Conservation (phyloP, 2,888 invertebrate species). For the Netelia inedita region DNA sequence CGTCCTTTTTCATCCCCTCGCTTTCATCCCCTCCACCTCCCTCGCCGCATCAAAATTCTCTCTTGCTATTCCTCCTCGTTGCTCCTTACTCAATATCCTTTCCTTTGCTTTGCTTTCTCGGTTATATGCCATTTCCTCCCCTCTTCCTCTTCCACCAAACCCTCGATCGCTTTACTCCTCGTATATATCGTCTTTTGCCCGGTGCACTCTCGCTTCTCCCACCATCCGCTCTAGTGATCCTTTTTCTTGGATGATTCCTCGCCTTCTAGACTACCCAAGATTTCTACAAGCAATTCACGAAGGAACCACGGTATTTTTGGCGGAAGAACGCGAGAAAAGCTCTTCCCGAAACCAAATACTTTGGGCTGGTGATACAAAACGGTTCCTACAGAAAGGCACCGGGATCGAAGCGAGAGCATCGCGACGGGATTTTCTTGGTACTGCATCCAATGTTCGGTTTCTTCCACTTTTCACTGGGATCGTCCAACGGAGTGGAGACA, state of each 20-base stretch:
- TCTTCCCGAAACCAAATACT: constrained; percentile 20
- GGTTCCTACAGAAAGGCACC: neutral
- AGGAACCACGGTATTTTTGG: constrained; percentile 9
- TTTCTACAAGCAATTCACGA: constrained; percentile 28
- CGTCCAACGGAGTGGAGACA: neutral
- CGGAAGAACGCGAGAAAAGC: neutral
- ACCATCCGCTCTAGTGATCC: neutral
- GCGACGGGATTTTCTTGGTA: neutral
- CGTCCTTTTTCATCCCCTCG: constrained; percentile 43
- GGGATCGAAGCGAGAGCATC: neutral
- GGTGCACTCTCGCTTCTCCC: neutral
- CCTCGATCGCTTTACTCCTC: constrained; percentile 5
- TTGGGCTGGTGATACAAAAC: neutral
- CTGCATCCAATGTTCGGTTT: constrained; percentile 2
- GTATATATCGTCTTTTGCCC: constrained; percentile 24
- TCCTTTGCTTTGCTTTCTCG: constrained; percentile 32
- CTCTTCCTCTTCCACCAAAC: constrained; percentile 20
- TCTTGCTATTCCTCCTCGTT: constrained; percentile 50
- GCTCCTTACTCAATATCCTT: constrained; percentile 37
- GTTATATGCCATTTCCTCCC: constrained; percentile 16
- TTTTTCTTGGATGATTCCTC: constrained; percentile 11
- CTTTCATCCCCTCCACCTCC: constrained; percentile 39
- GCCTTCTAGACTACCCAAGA: neutral
- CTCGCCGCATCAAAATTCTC: constrained; percentile 6
- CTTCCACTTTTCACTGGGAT: neutral